These are phyloP conservation scores for Halcyon smyrnensis DNA, from an alignment of 2,797 vertebrate species.

Conservation along the genomic window DNA sequence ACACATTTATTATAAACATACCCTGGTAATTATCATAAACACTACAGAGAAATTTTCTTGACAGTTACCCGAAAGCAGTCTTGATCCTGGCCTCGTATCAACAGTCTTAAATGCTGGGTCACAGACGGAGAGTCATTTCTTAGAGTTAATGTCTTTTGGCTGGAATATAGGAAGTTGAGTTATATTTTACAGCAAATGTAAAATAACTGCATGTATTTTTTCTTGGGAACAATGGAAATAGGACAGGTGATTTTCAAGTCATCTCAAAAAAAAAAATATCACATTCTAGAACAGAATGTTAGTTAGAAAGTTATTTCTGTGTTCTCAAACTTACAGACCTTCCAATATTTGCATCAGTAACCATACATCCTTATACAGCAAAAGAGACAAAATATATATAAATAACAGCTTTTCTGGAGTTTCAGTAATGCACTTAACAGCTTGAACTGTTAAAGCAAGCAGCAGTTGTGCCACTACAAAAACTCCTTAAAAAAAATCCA, in stretches of 20 bases:
- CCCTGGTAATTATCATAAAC: background rate
- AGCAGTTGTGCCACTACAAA: background rate
- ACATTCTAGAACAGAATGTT: background rate
- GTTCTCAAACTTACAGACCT: background rate
- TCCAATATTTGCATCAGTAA: background rate
- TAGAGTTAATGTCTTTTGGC: conserved; percentile 92
- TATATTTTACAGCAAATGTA: background rate
- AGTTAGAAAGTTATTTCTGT: background rate
- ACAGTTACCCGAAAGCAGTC: conserved; percentile 93
- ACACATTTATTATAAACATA: background rate
- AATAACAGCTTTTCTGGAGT: background rate
- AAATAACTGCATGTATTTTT: background rate
- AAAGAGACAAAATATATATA: background rate
- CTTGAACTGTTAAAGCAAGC: background rate
- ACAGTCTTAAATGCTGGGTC: conserved; percentile 88
- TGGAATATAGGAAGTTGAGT: conserved; percentile 67
- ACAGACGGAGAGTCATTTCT: conserved; percentile 87
- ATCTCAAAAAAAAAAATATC: background rate
- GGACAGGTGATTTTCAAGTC: background rate
- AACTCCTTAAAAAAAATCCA: background rate
- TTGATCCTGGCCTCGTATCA: conserved; percentile 95
- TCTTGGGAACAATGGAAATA: background rate
- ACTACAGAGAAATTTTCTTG: background rate
- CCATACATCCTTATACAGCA: background rate
- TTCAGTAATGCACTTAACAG: background rate